These are phyloP conservation scores for Hephaestus fuliginosus DNA, from an alignment of 2,797 vertebrate genomes.

Conservation along the genomic window DNA sequence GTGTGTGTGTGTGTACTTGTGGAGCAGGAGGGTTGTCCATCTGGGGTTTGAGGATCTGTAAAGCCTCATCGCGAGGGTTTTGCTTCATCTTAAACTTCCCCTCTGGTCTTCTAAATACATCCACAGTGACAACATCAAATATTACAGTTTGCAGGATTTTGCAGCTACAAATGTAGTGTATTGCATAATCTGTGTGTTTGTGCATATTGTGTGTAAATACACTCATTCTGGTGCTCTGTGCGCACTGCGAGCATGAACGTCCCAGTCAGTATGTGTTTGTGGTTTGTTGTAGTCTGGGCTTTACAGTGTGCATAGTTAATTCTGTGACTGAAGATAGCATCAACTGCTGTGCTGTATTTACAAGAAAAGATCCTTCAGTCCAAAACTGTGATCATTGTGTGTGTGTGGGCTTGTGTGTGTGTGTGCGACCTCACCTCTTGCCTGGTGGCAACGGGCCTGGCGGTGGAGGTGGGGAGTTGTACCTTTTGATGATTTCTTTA, in stretches of 20 bases:
- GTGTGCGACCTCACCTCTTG: constrained; percentile 74
- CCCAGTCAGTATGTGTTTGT: constrained; percentile 11
- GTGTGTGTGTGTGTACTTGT: constrained; percentile 72
- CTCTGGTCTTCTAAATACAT: constrained; percentile 83
- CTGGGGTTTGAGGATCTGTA: constrained; percentile 93
- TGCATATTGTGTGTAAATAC: constrained; percentile 34
- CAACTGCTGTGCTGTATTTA: constrained; percentile 39
- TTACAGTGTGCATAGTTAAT: constrained; percentile 28
- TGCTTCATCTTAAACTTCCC: constrained; percentile 91
- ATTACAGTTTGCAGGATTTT: constrained; percentile 3
- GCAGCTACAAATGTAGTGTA: constrained; percentile 7
- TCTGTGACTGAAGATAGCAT: constrained; percentile 30
- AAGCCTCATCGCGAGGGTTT: constrained; percentile 94
- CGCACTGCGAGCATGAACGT: constrained; percentile 2
- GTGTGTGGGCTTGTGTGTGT: constrained; percentile 7
- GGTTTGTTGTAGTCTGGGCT: constrained; percentile 33
- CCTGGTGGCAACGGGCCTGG: constrained; percentile 61
- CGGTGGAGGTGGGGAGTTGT: constrained; percentile 86
- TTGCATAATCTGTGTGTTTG: constrained; percentile 17
- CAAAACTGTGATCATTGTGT: constrained; percentile 1
- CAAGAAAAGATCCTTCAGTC: not conserved
- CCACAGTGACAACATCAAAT: constrained; percentile 26
- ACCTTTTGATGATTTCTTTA: constrained; percentile 92
- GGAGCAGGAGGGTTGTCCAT: constrained; percentile 86
- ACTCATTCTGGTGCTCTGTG: constrained; percentile 36